Percentiles rank a stretch among this genome's conserved stretches.
Conservation (phyloP, 2,797 vertebrate genomes). For the Varecia variegata region DNA sequence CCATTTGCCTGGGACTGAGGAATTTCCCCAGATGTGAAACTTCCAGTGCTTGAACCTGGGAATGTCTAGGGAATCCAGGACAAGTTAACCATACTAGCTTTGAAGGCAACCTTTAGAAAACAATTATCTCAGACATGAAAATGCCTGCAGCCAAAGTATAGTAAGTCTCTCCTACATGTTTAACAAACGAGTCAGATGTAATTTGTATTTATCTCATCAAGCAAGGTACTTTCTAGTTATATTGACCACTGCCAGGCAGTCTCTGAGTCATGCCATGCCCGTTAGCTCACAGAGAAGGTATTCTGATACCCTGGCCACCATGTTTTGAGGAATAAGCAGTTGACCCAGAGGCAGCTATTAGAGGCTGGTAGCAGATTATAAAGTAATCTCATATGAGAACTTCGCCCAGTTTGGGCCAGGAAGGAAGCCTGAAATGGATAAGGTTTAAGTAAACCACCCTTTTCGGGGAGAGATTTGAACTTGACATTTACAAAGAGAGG, state of each 20-base stretch:
- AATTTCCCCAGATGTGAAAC: not conserved
- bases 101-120: not conserved
- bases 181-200: not conserved
- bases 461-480: not conserved
- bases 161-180: not conserved
- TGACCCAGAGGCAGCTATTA: not conserved
- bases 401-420: not conserved
- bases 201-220: not conserved
- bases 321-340: not conserved
- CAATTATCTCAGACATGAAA: not conserved
- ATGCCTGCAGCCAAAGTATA: not conserved
- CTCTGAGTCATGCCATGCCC: not conserved
- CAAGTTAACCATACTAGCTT: not conserved
- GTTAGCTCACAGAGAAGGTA: not conserved
- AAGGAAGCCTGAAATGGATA: not conserved
- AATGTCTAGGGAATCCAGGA: not conserved
- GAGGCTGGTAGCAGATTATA: not conserved
- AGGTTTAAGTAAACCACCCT: not conserved
- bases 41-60: not conserved
- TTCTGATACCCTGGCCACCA: not conserved
- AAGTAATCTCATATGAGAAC: not conserved
- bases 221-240: not conserved
- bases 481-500: not conserved
- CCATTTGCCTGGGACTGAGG: not conserved
- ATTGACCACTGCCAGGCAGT: not conserved